phyloP scores from a whole-genome alignment of 1,140 invertebrate species.

The Bombus haemorrhoidalis region DNA sequence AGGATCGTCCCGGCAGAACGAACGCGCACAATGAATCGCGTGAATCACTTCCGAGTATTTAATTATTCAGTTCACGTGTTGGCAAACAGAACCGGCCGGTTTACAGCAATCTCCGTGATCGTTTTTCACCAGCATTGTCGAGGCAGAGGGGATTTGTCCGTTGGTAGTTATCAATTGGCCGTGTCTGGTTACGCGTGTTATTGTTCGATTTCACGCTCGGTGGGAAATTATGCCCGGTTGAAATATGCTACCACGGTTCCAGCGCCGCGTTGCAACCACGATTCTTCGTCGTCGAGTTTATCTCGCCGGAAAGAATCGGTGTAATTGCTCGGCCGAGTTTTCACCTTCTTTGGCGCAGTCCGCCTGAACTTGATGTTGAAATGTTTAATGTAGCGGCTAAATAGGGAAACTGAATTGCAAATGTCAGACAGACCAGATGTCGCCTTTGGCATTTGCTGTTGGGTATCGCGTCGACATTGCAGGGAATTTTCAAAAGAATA shows the following conservation, averaged over 20 bases:
- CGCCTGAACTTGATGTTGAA: neutral
- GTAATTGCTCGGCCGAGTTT: neutral
- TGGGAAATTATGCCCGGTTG: slow-evolving; percentile 6
- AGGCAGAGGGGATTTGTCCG: slow-evolving; percentile 5
- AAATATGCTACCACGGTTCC: neutral
- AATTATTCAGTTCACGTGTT: slow-evolving; percentile 60
- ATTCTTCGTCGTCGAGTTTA: neutral
- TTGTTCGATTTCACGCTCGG: slow-evolving; percentile 37
- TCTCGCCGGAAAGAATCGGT: neutral
- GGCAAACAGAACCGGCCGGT: slow-evolving; percentile 33
- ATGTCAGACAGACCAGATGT: too few relatives aligned
- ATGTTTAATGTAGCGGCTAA: neutral
- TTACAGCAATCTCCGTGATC: slow-evolving; percentile 47
- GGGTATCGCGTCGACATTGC: neutral
- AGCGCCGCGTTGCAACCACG: neutral
- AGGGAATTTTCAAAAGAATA: neutral
- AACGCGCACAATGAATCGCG: slow-evolving; percentile 56
- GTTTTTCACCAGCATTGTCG: slow-evolving; percentile 32
- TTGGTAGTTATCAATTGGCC: slow-evolving; percentile 37
- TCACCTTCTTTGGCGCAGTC: neutral
- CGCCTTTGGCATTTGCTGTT: neutral
- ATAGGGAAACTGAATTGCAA: neutral
- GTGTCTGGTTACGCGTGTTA: slow-evolving; percentile 9
- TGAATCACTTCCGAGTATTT: slow-evolving; percentile 68
- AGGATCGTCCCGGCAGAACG: slow-evolving; percentile 55